A percentile compares a stretch with the other conserved stretches of the same genome.
These are phyloP conservation scores for Lypha dubia DNA, from an alignment of 2,888 invertebrate genomes.

Conservation along the genomic window DNA sequence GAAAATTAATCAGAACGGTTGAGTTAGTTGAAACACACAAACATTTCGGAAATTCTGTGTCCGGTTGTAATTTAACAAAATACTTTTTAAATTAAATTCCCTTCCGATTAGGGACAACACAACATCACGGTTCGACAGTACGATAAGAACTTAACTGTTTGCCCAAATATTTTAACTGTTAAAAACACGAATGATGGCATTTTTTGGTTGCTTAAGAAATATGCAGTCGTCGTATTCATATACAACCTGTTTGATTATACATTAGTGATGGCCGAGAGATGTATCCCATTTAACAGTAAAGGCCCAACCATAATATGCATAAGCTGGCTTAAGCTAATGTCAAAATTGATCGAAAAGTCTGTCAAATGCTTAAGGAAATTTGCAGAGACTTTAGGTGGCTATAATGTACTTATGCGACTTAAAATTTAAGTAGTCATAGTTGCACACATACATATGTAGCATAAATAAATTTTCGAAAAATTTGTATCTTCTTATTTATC, in stretches of 20 bases:
- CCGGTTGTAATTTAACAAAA: conserved; percentile 23
- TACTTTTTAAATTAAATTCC: neutral
- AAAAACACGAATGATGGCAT: conserved; percentile 23
- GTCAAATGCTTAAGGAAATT: too few relatives aligned
- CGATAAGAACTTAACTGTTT: conserved; percentile 49
- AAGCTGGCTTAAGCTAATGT: too few relatives aligned
- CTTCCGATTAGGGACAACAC: conserved; percentile 5
- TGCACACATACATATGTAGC: too few relatives aligned
- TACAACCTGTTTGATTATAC: conserved; percentile 47
- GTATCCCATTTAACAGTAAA: neutral
- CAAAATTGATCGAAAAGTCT: too few relatives aligned
- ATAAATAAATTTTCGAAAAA: too few relatives aligned
- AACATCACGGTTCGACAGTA: conserved; percentile 37
- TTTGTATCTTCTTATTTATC: too few relatives aligned
- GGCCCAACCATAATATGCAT: too few relatives aligned
- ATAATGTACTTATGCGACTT: too few relatives aligned
- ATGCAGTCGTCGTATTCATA: neutral
- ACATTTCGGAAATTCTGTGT: conserved; percentile 26
- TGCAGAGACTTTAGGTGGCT: too few relatives aligned
- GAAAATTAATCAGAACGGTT: conserved; percentile 14
- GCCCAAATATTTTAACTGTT: conserved; percentile 19
- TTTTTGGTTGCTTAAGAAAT: conserved; percentile 30
- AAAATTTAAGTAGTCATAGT: too few relatives aligned
- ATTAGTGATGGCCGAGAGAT: neutral
- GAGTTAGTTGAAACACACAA: neutral